A percentile compares a stretch with the other conserved stretches of the same genome.
phyloP scores from a whole-genome alignment of 2,888 invertebrate genomes.

The Atethmia centrago region DNA sequence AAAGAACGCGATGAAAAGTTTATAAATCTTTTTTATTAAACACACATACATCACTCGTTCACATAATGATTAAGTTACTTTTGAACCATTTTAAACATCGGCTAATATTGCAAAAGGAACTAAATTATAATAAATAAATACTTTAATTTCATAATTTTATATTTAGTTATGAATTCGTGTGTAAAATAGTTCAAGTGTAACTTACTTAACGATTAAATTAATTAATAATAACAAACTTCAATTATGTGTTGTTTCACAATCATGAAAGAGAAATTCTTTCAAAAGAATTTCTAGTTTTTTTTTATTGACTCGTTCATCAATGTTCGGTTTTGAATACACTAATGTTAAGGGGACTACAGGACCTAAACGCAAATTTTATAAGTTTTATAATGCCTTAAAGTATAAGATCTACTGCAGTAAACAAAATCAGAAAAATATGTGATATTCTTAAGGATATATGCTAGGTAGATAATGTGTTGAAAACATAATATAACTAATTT shows the following conservation, averaged over 20 bases:
- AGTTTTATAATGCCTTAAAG: too few relatives aligned
- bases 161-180: conserved; percentile 6
- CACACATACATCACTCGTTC: conserved; percentile 79
- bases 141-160: conserved; percentile 38
- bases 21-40: conserved; percentile 82
- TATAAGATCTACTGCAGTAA: too few relatives aligned
- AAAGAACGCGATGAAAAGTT: conserved; percentile 65
- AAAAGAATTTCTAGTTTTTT: background rate
- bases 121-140: conserved; percentile 55
- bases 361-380: too few relatives aligned
- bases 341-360: too few relatives aligned
- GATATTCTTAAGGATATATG: too few relatives aligned
- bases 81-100: conserved; percentile 60
- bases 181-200: conserved; percentile 64
- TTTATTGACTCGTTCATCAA: background rate
- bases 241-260: conserved; percentile 51
- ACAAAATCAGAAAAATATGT: too few relatives aligned
- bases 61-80: conserved; percentile 64
- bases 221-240: conserved; percentile 59
- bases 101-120: conserved; percentile 56
- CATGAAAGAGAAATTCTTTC: conserved; percentile 3
- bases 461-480: too few relatives aligned
- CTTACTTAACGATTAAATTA: conserved; percentile 57
- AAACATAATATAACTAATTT: too few relatives aligned
- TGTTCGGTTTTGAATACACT: conserved; percentile 5